Conservation (phyloP, 2,113 vertebrate species). For the Coturnix japonica region DNA sequence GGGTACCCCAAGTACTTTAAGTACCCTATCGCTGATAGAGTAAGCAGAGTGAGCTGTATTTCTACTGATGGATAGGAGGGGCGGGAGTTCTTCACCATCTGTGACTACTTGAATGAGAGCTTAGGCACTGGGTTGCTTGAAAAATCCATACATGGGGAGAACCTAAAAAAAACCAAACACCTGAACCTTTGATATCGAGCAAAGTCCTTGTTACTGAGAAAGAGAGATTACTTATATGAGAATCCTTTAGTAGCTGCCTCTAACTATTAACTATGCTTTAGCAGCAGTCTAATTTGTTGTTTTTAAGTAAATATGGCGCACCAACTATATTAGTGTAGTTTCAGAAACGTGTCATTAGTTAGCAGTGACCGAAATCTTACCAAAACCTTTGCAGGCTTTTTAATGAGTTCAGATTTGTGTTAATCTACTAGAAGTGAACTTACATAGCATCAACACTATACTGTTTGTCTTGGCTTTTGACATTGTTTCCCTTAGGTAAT, state of each 20-base stretch:
- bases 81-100: neutral
- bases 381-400: neutral
- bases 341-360: neutral
- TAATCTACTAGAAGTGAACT: neutral
- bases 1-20: no score
- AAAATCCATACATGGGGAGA: neutral
- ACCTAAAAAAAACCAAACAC: neutral
- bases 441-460: neutral
- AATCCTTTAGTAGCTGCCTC: neutral
- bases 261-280: neutral
- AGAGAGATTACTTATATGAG: neutral
- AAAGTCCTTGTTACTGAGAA: neutral
- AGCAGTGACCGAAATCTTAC: neutral
- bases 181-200: neutral
- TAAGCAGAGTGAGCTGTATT: neutral
- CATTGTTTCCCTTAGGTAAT: neutral
- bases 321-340: no score
- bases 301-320: neutral
- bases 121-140: neutral
- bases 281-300: neutral
- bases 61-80: neutral
- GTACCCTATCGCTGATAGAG: no score
- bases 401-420: neutral
- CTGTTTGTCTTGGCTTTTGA: neutral
- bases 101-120: neutral